Conservation (phyloP, 53 echinoderm and acorn worm species). For the Zoroaster sp. region DNA sequence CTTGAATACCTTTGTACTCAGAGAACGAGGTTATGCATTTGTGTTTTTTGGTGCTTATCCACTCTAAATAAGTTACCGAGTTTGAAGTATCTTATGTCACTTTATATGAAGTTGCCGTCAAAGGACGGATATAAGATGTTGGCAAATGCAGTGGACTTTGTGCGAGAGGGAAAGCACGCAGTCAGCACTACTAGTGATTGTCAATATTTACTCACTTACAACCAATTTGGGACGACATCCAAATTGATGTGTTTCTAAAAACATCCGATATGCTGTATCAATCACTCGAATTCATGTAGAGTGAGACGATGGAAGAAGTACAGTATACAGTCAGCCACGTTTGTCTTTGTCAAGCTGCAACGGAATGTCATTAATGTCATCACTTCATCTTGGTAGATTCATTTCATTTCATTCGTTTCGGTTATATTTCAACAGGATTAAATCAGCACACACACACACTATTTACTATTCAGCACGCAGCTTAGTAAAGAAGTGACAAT, state of each 20-base stretch:
- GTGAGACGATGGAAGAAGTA: not conserved
- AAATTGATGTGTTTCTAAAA: conserved; percentile 58
- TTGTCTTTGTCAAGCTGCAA: not conserved
- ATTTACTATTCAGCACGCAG: too few relatives aligned
- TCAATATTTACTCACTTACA: conserved; percentile 30
- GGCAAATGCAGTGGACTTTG: not conserved
- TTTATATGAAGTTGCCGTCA: conserved; percentile 17
- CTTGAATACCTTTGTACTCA: not conserved
- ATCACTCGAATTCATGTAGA: not conserved
- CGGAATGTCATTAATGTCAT: not conserved
- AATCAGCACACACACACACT: too few relatives aligned
- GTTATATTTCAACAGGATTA: too few relatives aligned
- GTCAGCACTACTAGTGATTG: not conserved
- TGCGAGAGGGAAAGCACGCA: not conserved
- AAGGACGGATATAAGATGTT: not conserved
- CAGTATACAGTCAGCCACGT: not conserved
- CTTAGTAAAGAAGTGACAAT: too few relatives aligned
- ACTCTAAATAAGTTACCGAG: conserved; percentile 22
- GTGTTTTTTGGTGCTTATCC: not conserved
- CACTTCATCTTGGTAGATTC: not conserved
- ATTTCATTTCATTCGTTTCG: too few relatives aligned
- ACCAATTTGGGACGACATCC: conserved; percentile 40
- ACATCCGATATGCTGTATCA: conserved; percentile 31
- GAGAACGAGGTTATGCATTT: not conserved
- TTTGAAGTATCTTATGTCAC: conserved; percentile 25